Base-by-base conservation (phyloP, 2,888 invertebrate species). In the Stenichneumon culpator region DNA sequence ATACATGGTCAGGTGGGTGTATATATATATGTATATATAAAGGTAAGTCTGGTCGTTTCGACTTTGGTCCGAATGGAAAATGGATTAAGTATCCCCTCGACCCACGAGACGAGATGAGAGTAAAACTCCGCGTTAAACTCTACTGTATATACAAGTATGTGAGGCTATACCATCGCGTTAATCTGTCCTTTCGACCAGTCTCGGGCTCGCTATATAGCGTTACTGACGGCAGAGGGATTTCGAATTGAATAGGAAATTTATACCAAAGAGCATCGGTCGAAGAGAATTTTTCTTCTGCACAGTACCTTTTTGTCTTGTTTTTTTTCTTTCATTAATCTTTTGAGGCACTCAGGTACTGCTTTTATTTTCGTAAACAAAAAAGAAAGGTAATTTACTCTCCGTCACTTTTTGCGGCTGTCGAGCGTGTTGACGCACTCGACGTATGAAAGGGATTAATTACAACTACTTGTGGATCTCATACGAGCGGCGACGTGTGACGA, bases 361-460 rank as follows among this genome's bases (percentile, higher is more conserved):
- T 75, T 80, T 72, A 65, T 44, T 77, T 74, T 74, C 32, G 67
- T 57, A 70, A 32, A 47, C 52, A 39, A 47, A 47, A 47, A 47
- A 47, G 16, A 47, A 14, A 39, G 36, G 60, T 47, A 79, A 79
- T 68, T 70, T 80, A 67, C 81, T 73, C 72, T 32, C 63, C 22
- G 63, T 63, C 63, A 63, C 63, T 47, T 73, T 77, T 82, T 68
- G 54, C 67, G 52, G 68, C 83, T 68, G 79, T 78, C 83, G 70
- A 80, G 87, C 83, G 81, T 82, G 70, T 70, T 65, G 77, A 84
- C 86, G 70, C 70, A 68, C 73, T 69, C 81, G 84, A 57, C 57
- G 57, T 81, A 87, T 89, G 89, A 90, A 90, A 89, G 87, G 89
- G 88, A 88, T 90, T 90, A 90, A 91, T 91, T 90, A 87, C 88